These are phyloP conservation scores for Ischnura elegans DNA, from an alignment of 2,888 invertebrate species.

Conservation along the genomic window DNA sequence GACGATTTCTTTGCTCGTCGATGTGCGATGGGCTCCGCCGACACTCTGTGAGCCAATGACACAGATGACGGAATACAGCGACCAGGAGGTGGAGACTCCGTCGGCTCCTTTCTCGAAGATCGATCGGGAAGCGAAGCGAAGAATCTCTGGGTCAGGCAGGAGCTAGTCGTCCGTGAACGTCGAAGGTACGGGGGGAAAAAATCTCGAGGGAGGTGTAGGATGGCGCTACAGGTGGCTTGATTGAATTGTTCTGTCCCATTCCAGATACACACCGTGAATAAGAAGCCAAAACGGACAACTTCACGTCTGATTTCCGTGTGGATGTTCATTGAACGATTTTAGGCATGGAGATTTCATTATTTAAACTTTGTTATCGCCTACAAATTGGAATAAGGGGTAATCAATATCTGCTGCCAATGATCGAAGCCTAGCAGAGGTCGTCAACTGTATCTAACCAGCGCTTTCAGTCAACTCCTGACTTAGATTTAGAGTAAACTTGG, in stretches of 20 bases:
- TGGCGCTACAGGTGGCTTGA: neutral
- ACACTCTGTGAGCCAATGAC: neutral
- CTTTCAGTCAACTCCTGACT: too few species aligned
- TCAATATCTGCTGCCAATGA: too few species aligned
- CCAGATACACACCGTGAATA: too few species aligned
- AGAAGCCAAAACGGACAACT: too few species aligned
- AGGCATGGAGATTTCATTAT: too few species aligned
- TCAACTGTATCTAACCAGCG: too few species aligned
- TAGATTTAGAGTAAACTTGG: too few species aligned
- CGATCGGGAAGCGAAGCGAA: neutral
- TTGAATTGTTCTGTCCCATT: neutral
- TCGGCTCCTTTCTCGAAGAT: neutral
- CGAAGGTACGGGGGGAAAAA: neutral
- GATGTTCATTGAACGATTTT: too few species aligned
- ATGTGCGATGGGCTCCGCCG: neutral
- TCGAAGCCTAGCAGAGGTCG: too few species aligned
- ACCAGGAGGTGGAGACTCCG: neutral
- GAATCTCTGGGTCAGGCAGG: slow-evolving; percentile 14
- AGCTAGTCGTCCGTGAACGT: neutral
- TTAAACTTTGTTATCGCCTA: too few species aligned
- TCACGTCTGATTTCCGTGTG: too few species aligned
- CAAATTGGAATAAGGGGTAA: too few species aligned
- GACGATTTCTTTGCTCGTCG: neutral
- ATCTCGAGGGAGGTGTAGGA: neutral
- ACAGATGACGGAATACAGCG: neutral